A percentile compares a stretch with the other conserved stretches of the same genome.
These are phyloP conservation scores for Rhombomys opimus DNA, from an alignment of 2,113 vertebrate genomes.

Conservation along the genomic window DNA sequence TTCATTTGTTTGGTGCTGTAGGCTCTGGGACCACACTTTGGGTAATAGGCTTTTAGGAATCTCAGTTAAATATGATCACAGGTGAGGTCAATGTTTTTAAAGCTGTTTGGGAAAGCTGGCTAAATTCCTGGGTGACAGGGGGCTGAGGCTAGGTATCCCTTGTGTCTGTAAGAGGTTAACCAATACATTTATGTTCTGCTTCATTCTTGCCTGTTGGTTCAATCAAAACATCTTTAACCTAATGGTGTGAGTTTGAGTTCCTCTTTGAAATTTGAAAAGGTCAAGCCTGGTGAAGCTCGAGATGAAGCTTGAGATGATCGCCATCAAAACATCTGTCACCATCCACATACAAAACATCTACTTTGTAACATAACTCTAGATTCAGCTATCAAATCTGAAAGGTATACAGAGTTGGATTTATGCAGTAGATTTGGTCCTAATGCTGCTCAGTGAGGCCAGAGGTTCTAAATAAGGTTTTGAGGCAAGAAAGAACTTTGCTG, in stretches of 20 bases:
- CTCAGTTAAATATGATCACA: constrained; percentile 12
- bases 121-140: constrained; percentile 26
- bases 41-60: neutral
- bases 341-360: neutral
- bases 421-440: neutral
- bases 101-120: neutral
- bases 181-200: neutral
- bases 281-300: constrained; percentile 2
- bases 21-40: neutral
- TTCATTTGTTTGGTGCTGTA: neutral
- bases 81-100: neutral
- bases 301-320: neutral
- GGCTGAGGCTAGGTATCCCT: neutral
- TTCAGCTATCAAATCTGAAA: constrained; percentile 56
- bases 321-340: constrained; percentile 31
- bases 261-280: constrained; percentile 38
- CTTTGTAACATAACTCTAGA: constrained; percentile 6
- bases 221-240: neutral
- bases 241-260: neutral
- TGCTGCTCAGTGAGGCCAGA: neutral
- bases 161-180: neutral
- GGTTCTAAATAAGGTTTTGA: neutral
- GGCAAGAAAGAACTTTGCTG: neutral
- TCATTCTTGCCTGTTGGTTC: neutral
- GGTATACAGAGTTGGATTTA: neutral